Evolutionary conservation across 2,888 invertebrate genomes (phyloP).

Genomic region (Eristalinus aeneus): DNA sequence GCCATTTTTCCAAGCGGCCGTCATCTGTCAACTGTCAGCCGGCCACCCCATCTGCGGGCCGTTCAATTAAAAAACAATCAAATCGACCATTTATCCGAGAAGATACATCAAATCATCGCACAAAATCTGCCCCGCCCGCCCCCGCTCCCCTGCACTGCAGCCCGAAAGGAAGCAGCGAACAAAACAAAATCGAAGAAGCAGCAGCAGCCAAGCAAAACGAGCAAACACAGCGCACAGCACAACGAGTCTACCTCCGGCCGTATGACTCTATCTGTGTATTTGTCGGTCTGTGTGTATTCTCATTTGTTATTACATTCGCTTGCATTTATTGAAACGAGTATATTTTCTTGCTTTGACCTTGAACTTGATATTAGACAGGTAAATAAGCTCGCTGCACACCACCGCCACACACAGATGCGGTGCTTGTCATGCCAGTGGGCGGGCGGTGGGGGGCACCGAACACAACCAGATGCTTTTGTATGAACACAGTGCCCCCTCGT

Average conservation of each 20-base stretch:
- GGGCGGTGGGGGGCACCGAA: not conserved
- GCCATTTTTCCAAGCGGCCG: not conserved
- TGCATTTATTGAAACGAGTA: conserved; percentile 68
- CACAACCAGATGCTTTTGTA: not conserved
- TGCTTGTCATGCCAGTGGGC: not conserved
- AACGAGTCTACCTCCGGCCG: conserved; percentile 14
- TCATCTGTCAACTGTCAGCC: not conserved
- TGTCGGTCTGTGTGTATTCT: conserved; percentile 8
- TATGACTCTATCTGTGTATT: conserved; percentile 13
- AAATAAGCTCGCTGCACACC: conserved; percentile 61
- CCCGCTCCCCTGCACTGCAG: not conserved
- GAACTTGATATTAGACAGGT: conserved; percentile 78
- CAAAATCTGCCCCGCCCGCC: not conserved
- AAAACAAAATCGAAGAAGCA: conserved; percentile 1
- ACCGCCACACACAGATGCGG: conserved; percentile 7
- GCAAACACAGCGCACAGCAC: conserved; percentile 27
- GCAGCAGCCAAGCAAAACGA: conserved; percentile 29
- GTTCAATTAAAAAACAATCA: conserved; percentile 49
- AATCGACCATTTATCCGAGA: conserved; percentile 27
- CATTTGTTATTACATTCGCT: conserved; percentile 66
- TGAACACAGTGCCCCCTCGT: not conserved
- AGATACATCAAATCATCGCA: conserved; percentile 26
- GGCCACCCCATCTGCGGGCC: not conserved
- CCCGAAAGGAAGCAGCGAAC: conserved; percentile 17
- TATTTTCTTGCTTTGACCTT: conserved; percentile 74